Percentiles rank a stretch among this genome's conserved stretches.
Evolutionary conservation across 35 echinoderm and acorn worm species (phyloP).

Genomic region (Apostichopus parvimensis): DNA sequence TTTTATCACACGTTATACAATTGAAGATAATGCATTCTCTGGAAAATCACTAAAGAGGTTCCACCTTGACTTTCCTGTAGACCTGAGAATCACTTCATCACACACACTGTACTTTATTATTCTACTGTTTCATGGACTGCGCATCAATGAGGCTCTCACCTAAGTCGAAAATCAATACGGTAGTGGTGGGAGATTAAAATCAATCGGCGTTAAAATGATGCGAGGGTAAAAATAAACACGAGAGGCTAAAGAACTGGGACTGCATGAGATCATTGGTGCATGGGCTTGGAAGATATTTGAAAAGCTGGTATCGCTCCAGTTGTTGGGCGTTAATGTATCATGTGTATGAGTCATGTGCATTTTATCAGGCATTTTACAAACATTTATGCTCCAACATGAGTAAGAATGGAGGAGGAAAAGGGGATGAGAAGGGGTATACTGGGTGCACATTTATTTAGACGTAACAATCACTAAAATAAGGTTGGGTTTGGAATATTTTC

Average conservation of each 20-base stretch:
- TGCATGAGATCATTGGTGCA: no score
- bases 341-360: not conserved
- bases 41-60: not conserved
- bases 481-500: no score
- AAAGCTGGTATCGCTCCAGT: no score
- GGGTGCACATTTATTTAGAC: no score
- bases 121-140: not conserved
- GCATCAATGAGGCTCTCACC: not conserved
- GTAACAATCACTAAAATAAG: no score
- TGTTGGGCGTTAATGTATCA: not conserved
- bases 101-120: not conserved
- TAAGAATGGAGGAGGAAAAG: not conserved
- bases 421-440: not conserved
- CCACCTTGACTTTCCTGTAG: not conserved
- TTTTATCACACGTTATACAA: no score
- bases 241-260: not conserved
- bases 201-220: constrained; percentile 8
- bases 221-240: not conserved
- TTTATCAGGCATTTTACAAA: not conserved
- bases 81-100: not conserved
- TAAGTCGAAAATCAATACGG: not conserved
- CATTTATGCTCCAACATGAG: not conserved
- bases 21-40: no score
- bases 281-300: no score
- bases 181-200: constrained; percentile 5